Evolutionary conservation across 2,888 invertebrate genomes (phyloP).

Genomic region (Cylloceria caligata): DNA sequence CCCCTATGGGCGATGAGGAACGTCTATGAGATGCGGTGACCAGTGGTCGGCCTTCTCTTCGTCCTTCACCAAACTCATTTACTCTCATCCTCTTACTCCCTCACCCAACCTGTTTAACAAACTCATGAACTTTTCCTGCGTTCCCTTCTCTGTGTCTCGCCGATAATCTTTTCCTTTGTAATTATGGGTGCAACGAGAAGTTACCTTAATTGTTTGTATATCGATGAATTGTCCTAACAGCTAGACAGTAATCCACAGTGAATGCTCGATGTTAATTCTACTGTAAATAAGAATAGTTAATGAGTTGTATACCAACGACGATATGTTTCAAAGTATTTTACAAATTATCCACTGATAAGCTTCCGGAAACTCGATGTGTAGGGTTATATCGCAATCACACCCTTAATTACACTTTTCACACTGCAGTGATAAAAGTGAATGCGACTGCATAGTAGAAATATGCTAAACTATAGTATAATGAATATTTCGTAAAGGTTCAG

Average conservation of each 20-base stretch:
- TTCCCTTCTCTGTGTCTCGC: neutral
- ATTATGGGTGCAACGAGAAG: neutral
- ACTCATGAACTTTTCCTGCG: slow-evolving; percentile 1
- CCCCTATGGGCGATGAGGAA: slow-evolving; percentile 17
- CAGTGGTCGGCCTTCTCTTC: slow-evolving; percentile 68
- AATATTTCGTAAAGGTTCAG: no score
- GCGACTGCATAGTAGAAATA: no score
- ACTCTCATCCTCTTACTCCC: slow-evolving; percentile 72
- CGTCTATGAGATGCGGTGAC: slow-evolving; percentile 57
- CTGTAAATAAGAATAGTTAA: neutral
- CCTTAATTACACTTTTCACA: no score
- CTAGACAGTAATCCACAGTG: neutral
- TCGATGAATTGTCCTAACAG: slow-evolving; percentile 4
- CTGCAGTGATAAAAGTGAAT: no score
- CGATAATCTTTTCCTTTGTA: slow-evolving; percentile 10
- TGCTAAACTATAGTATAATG: no score
- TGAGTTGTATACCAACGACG: no score
- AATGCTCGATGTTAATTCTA: neutral
- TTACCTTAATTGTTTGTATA: neutral
- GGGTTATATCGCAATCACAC: no score
- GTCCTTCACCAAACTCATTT: slow-evolving; percentile 73
- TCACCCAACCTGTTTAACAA: slow-evolving; percentile 8
- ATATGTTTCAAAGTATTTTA: no score
- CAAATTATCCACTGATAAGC: no score
- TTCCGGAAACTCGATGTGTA: no score